phyloP scores from a whole-genome alignment of 2,888 invertebrate genomes.

The Erpobdella octoculata region DNA sequence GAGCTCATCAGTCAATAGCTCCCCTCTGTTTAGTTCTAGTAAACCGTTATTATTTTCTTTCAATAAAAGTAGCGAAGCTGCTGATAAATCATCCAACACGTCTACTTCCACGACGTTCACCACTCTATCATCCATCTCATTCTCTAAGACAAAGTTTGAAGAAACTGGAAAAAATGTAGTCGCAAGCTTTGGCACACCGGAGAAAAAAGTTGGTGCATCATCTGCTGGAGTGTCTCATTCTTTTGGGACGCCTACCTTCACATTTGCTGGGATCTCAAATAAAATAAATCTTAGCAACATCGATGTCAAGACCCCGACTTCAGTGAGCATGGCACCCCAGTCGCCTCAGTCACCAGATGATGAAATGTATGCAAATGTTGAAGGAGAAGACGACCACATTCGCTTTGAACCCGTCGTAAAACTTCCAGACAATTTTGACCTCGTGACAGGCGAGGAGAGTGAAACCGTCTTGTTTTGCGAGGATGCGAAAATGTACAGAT shows the following conservation, averaged over 20 bases:
- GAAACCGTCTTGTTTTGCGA: slow-evolving; percentile 66
- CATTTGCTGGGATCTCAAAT: slow-evolving; percentile 10
- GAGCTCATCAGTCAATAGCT: neutral
- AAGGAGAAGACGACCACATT: slow-evolving; percentile 26
- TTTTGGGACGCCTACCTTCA: slow-evolving; percentile 14
- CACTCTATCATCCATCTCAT: neutral
- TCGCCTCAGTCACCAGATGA: slow-evolving; percentile 25
- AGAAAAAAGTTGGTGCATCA: neutral
- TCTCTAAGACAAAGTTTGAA: neutral
- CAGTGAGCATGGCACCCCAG: neutral
- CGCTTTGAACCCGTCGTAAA: slow-evolving; percentile 76
- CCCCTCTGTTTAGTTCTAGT: neutral
- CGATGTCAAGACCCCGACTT: neutral
- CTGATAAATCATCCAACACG: neutral
- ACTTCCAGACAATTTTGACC: slow-evolving; percentile 67
- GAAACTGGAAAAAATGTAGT: neutral
- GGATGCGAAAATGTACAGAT: slow-evolving; percentile 74
- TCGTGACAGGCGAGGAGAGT: slow-evolving; percentile 83
- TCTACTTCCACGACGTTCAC: neutral
- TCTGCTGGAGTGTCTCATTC: neutral
- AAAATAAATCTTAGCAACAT: neutral
- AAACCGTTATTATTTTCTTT: neutral
- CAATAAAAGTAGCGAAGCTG: neutral
- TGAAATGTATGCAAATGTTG: slow-evolving; percentile 29
- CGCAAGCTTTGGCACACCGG: neutral